These are phyloP conservation scores for Saimiri boliviensis DNA, from an alignment of 2,113 vertebrate species.

Conservation along the genomic window DNA sequence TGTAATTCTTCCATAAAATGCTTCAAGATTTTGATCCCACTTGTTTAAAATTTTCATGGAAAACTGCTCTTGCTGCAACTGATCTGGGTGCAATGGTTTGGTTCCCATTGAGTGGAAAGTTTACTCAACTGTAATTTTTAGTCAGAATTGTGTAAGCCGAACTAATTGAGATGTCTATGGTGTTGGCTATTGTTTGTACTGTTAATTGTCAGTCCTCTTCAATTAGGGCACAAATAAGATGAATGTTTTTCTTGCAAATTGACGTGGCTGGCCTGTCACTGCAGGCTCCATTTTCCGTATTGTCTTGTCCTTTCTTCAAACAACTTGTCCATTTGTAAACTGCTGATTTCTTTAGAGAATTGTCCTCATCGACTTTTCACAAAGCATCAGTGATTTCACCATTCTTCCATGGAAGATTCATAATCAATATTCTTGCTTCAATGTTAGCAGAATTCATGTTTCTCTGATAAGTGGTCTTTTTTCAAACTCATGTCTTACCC, in stretches of 20 bases:
- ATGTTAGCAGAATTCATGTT: not conserved
- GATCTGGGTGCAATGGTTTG: not conserved
- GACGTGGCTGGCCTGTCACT: not conserved
- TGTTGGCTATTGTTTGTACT: not conserved
- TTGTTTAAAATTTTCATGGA: not conserved
- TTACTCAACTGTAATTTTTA: not conserved
- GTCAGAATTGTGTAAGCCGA: not conserved
- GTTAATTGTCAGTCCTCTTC: not conserved
- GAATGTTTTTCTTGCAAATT: not conserved
- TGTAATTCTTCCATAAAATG: not conserved
- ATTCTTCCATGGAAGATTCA: not conserved
- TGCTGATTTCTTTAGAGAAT: not conserved
- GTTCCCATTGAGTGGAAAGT: not conserved
- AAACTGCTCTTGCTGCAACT: not conserved
- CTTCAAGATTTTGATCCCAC: not conserved
- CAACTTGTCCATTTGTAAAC: not conserved
- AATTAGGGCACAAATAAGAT: not conserved
- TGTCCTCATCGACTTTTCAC: not conserved
- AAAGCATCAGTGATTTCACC: not conserved
- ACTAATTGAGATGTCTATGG: not conserved
- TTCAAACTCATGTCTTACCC: not conserved
- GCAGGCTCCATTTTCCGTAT: not conserved
- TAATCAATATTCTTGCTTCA: not conserved
- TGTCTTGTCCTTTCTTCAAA: not conserved
- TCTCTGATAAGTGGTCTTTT: not conserved